Base-by-base conservation (phyloP, 30 jellyfish, hydroid and myxozoan genomes). In the Sanderia malayensis region DNA sequence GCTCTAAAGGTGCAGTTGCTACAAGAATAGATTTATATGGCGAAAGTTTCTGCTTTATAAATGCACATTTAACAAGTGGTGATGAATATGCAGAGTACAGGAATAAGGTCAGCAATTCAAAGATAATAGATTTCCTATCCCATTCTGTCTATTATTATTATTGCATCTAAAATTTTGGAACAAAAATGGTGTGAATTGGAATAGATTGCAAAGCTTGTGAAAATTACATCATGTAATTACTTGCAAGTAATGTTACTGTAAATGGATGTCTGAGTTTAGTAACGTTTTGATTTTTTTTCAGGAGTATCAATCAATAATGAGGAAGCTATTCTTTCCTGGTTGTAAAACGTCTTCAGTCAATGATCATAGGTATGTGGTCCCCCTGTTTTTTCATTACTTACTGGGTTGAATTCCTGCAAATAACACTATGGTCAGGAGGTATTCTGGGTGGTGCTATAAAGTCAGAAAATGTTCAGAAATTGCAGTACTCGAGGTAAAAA, bases 1-100 rank as follows among this genome's bases (percentile, higher is more conserved):
- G 98, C 1, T 75, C 86, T 7, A 90, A 90, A 69, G 98, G 98
- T 2, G 95, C 88, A 20, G 95, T 90, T 0, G 78, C 96, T 4
- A 69, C 73, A 29, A 78, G 98, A 31, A 58, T 90, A 25, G 92
- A 82, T 67, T 55, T 90, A 23, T 84, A 83, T 63, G 92, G 84
- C 27, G 96, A 90, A 58, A 78, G 88, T 22, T 90, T 90, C 65
- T 90, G 98, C 44, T 90, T 90, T 71, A 82, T 84, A 18, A 84
- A 90, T 64, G 88, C 82, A 30, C 98, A 90, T 68, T 73, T 90
- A 31, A 65, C 75, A 6, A 78, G 96, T 47, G 98, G 98, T 25
- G 96, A 83, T 27, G 91, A 83, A 19, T 83, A 71, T 57, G 70
- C 44, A 15, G 73, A 8, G 6, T 75, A 83, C 26, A 73, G 98